Conservation (phyloP, 2,888 invertebrate genomes). For the Gymnoscelis rufifasciata region DNA sequence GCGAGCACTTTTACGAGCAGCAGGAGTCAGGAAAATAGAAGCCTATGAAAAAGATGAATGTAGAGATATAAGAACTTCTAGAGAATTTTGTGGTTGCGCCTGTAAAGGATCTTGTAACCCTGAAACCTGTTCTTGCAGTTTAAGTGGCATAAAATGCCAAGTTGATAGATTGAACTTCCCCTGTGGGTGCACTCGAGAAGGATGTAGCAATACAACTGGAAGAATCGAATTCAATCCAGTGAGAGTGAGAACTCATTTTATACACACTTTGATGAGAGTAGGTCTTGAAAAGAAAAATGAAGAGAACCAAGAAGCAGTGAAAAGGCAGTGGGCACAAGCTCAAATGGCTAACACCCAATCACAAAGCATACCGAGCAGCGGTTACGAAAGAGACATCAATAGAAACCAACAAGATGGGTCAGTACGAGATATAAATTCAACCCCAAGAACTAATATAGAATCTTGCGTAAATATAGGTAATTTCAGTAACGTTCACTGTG, state of each 20-base stretch:
- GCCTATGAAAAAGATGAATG: slow-evolving; percentile 96
- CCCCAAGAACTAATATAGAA: slow-evolving; percentile 80
- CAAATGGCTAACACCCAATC: slow-evolving; percentile 54
- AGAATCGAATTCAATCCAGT: slow-evolving; percentile 98
- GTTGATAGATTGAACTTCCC: slow-evolving; percentile 97
- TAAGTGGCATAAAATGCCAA: slow-evolving; percentile 97
- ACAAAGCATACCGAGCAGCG: slow-evolving; percentile 47
- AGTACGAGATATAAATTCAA: slow-evolving; percentile 74
- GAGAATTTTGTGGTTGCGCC: slow-evolving; percentile 96
- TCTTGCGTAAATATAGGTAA: slow-evolving; percentile 82
- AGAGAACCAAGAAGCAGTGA: slow-evolving; percentile 69
- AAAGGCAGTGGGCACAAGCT: slow-evolving; percentile 69
- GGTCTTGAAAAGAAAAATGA: slow-evolving; percentile 92
- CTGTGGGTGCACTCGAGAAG: slow-evolving; percentile 96
- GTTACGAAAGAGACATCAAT: slow-evolving; percentile 61
- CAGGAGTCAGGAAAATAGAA: slow-evolving; percentile 96
- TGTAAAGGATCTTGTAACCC: slow-evolving; percentile 97
- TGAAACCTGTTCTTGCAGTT: slow-evolving; percentile 95
- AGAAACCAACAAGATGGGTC: slow-evolving; percentile 61
- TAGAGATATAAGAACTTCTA: slow-evolving; percentile 91
- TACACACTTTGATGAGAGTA: slow-evolving; percentile 96
- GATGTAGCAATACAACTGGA: slow-evolving; percentile 94
- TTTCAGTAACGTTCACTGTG: slow-evolving; percentile 84
- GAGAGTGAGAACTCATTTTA: slow-evolving; percentile 96
- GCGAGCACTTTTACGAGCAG: slow-evolving; percentile 90